Evolutionary conservation across 2,797 vertebrate species (phyloP), one percentile per base, ranked within the genome.

Genomic region (Periophthalmus magnuspinnatus): DNA sequence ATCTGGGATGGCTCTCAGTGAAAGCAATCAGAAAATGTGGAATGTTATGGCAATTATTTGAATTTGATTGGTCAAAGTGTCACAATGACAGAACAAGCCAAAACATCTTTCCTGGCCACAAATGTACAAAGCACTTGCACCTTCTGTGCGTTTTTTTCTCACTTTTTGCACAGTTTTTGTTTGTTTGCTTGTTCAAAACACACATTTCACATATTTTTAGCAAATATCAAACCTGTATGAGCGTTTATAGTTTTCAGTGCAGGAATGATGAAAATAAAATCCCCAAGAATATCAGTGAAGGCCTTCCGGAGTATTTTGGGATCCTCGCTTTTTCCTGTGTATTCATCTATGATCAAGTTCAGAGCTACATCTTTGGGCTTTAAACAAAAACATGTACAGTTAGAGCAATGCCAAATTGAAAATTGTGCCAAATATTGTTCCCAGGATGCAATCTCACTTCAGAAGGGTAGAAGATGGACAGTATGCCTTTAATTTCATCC

Each of bases 141-240:
- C n/a, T n/a, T n/a, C n/a, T 34, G 33, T 6, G 33, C 34, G 33
- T n/a, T 36, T 36, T 5, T 36, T 36, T 36, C 5, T 36, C 34
- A 36, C 28, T 36, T 6, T 36, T 36, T 34, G 32, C 1, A 67
- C 6, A 13, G 48, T 72, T 47, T 7, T 47, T 47, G 1, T 47
- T 47, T 11, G 11, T 11, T 9, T 13, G 45, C 45, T 16, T 47
- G 10, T 47, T 11, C 1, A 47, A 3, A 47, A 47, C 45, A 47
- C 45, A 47, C 5, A 11, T 13, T 14, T 47, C 45, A 13, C 45
- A 47, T 13, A 47, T 3, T 47, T 36, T 36, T 36, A 11, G 41
- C 41, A 6, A 70, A 65, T 56, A 69, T 0, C 1, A 68, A n/a
- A 97, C 96, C 95, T 95, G 92, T 91, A 76, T 97, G 96, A 57